Base-by-base conservation (phyloP, 2,797 vertebrate genomes). In the Tragopan temminckii region DNA sequence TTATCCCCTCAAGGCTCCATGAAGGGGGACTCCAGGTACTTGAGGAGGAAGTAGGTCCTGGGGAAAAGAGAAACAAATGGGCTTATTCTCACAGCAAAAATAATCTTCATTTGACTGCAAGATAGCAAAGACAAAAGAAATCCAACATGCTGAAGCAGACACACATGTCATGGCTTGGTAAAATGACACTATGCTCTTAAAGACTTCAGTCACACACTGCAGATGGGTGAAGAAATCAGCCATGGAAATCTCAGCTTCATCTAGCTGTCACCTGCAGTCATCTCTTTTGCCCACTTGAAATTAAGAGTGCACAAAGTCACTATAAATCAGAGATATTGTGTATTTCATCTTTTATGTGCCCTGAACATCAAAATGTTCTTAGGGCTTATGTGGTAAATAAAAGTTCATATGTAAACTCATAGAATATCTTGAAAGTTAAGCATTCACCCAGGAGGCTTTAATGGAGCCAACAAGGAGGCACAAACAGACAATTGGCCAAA, bases 21-120 rank as follows among this genome's bases (percentile, higher is more conserved):
- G 82, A 70, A 27, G 74, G 61, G 68, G 13, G n/a, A 23, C 14
- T 72, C 48, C 8, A 83, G 78, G 13, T 5, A 21, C 6, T 66
- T 27, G 24, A 0, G 1, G 27, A 68, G 8, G 21, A 71, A 40
- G 14, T 2, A 42, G 16, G 6, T 88, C 20, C 24, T 1, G 2
- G 5, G 8, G 11, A 88, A 66, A 8, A 58, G 12, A 66, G 24
- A 78, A 93, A 69, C 5, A 55, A 48, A 53, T 0, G 0, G 9
- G 2, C 46, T 71, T 71, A 42, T 1, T 1, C 19, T 38, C 29
- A 25, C 40, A 33, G 14, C 14, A 80, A 71, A 88, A 88, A 43
- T 9, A 2, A 58, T 19, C 7, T 90, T 62, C 2, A 10, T 55
- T 69, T 63, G 35, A 3, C 11, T 78, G 53, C 8, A 45, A 15